Evolutionary conservation across 2,113 vertebrate genomes (phyloP), one percentile per base, ranked within the genome.

Genomic region (Sinocyclocheilus rhinocerous): DNA sequence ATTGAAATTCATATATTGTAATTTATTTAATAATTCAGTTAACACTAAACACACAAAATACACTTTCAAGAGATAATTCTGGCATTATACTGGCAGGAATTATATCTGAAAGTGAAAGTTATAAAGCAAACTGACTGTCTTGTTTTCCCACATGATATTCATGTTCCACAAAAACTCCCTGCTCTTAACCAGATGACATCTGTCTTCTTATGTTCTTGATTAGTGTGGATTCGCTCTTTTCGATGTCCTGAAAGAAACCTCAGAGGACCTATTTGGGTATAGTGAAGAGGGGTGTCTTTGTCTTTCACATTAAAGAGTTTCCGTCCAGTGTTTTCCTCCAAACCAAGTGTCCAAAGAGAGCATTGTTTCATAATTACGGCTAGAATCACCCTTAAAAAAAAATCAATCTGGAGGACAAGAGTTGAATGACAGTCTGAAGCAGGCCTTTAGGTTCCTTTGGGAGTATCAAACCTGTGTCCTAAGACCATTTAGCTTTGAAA

Each of bases 331-430:
- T 22, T 24, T 20, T 75, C 45, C 48, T 52, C 63, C 20, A 22
- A 79, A 59, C 77, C 15, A 57, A 78, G 65, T 57, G 33, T 86
- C 85, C 36, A 86, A 82, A 85, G 73, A 81, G 52, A 2, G 29
- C 81, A 86, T 89, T 89, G 89, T 89, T 73, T 85, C 26, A 20
- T 72, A 76, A 84, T 84, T 65, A 89, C 9, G 50, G 48, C 65
- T 84, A 85, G 67, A 70, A 85, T 39, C 57, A 69, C 9, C 20
- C 24, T 77, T 39, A 16, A 75, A 86, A 86, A 81, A 86, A 76
- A 76, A 81, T 86, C 75, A 78, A 69, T 63, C 84, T 55, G 1
- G 20, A 42, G 76, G 24, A 86, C 63, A 29, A 33, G 15, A 48
- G 24, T 83, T 70, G 65, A 50, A 67, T 88, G 84, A 33, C 83